Percentiles rank a stretch among this genome's conserved stretches.
Evolutionary conservation across 2,888 invertebrate genomes (phyloP).

Genomic region (Trissolcus japonicus): DNA sequence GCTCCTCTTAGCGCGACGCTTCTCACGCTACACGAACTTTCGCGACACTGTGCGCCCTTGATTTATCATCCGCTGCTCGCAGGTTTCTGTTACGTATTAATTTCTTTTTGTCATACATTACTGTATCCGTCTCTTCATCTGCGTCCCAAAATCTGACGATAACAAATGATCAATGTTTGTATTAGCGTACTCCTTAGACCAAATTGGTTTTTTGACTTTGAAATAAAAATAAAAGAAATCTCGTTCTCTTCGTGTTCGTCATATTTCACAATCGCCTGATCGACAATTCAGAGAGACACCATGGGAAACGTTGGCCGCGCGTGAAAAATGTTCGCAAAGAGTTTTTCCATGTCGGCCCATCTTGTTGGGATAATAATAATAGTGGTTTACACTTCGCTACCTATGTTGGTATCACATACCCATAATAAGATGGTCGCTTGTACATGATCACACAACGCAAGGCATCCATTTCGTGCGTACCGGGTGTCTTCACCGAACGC

Average conservation of each 20-base stretch:
- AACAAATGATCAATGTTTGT: slow-evolving; percentile 52
- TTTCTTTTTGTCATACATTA: slow-evolving; percentile 51
- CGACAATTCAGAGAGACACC: neutral
- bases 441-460: slow-evolving; percentile 56
- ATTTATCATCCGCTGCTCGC: slow-evolving; percentile 47
- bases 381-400: slow-evolving; percentile 69
- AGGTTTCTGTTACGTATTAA: slow-evolving; percentile 51
- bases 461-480: slow-evolving; percentile 62
- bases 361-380: slow-evolving; percentile 68
- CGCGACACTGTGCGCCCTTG: slow-evolving; percentile 40
- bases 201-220: slow-evolving; percentile 24
- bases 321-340: slow-evolving; percentile 12
- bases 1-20: slow-evolving; percentile 44
- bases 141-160: slow-evolving; percentile 22
- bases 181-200: slow-evolving; percentile 20
- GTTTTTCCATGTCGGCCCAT: slow-evolving; percentile 56
- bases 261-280: neutral
- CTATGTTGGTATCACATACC: slow-evolving; percentile 63
- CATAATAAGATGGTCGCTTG: slow-evolving; percentile 64
- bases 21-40: slow-evolving; percentile 47
- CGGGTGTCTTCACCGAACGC: slow-evolving; percentile 61
- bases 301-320: neutral
- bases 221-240: neutral
- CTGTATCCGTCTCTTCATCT: slow-evolving; percentile 45
- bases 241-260: neutral